Evolutionary conservation across 2,888 invertebrate genomes (phyloP), one percentile per base, ranked within the genome.

Genomic region (Erpobdella octoculata): DNA sequence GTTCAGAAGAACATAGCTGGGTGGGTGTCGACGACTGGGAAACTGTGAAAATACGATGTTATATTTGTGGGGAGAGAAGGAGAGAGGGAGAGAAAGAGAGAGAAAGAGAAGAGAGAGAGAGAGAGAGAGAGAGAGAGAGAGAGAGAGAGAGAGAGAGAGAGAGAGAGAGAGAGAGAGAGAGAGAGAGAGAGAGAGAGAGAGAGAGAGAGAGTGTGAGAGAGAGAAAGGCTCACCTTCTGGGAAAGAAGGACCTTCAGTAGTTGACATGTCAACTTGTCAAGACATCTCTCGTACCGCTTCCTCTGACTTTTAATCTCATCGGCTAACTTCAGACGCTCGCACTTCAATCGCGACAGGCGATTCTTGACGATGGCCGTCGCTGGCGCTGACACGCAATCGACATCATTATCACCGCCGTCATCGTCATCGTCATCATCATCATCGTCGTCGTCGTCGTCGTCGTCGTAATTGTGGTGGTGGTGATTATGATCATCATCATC

Each of bases 241-340:
- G 53, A 53, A 21, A 53, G 53, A 28, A 53, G 53, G 53, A 53
- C 53, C 28, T 53, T 53, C 21, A 53, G 28, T 21, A 53, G 53
- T n/a, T 53, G 53, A 9, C 53, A 53, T 21, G 53, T 53, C 21
- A 53, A 28, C 28, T 53, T 53, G 28, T 53, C 53, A 1, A 53
- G 53, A 28, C 28, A 53, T 28, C 28, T 53, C n/a, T 53, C 53
- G 18, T 53, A 53, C 28, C 53, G 21, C 53, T 53, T 53, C 21
- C 53, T 53, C 53, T 53, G 53, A 28, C 28, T 53, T 28, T 53
- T 53, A 21, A 53, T 53, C 21, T 53, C 53, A 25, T 53, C 53
- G 28, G 28, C 28, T 28, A 53, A 28, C 53, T 28, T 53, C 46
- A 3, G 3, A n/a, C 46, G 46, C 5, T 46, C 53, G 2, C 21